Conservation (phyloP, 2,888 invertebrate species). For the Ophioninae sp. region DNA sequence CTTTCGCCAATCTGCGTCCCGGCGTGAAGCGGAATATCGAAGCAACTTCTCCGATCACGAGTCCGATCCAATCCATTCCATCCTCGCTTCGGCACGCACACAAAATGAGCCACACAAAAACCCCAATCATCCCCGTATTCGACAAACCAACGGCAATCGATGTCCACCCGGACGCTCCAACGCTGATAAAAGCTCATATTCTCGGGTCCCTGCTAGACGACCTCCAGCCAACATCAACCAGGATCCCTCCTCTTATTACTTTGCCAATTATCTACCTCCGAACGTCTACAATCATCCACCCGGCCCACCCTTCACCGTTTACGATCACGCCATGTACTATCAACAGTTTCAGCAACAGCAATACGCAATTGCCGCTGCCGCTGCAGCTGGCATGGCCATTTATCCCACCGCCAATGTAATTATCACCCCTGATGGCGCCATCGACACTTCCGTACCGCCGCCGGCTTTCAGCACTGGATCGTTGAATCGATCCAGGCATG, state of each 20-base stretch:
- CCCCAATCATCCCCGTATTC: constrained; percentile 7
- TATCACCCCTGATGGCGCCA: constrained; percentile 75
- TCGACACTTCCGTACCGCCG: constrained; percentile 78
- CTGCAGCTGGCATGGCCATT: constrained; percentile 64
- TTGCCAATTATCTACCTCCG: constrained; percentile 72
- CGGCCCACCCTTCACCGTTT: constrained; percentile 68
- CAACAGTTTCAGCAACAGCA: constrained; percentile 73
- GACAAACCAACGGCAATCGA: constrained; percentile 22
- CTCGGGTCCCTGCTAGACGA: constrained; percentile 69
- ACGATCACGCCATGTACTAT: constrained; percentile 74
- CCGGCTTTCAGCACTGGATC: constrained; percentile 66
- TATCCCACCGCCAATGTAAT: constrained; percentile 75
- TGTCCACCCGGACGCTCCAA: neutral
- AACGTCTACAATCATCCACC: constrained; percentile 66
- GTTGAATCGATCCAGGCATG: constrained; percentile 36
- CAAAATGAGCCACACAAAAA: neutral
- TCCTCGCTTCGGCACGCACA: neutral
- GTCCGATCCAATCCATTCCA: neutral
- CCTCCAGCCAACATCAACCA: constrained; percentile 31
- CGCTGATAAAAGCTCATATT: constrained; percentile 35
- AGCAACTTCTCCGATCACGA: neutral
- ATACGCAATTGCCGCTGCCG: constrained; percentile 51
- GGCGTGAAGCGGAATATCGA: neutral
- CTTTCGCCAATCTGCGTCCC: neutral
- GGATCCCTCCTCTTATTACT: constrained; percentile 70